Percentiles rank a stretch among this genome's conserved stretches.
Evolutionary conservation across 2,888 invertebrate species (phyloP).

Genomic region (Lasioglossum marginatum): DNA sequence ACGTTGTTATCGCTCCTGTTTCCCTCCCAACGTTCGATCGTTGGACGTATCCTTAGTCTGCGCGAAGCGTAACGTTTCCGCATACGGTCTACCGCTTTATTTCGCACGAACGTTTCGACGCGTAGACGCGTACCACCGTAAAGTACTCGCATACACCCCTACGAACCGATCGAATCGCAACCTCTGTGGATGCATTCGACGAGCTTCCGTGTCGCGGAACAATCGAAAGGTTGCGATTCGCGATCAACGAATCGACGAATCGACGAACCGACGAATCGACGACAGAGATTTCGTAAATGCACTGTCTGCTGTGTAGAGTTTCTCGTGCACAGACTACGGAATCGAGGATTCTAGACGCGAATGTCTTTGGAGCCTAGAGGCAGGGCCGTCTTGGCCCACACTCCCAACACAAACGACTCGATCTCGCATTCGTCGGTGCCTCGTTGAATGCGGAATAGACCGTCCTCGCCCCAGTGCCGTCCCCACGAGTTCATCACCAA

Average conservation of each 20-base stretch:
- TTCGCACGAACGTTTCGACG: neutral
- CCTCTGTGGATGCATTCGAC: neutral
- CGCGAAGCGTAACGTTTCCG: neutral
- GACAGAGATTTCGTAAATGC: constrained; percentile 76
- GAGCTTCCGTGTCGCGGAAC: neutral
- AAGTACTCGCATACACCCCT: neutral
- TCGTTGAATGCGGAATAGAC: constrained; percentile 94
- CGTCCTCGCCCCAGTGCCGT: constrained; percentile 94
- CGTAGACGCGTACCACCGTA: neutral
- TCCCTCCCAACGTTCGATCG: neutral
- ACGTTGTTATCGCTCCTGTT: neutral
- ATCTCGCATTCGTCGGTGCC: constrained; percentile 95
- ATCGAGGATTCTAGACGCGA: neutral
- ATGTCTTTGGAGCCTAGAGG: constrained; percentile 51
- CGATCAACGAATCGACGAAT: neutral
- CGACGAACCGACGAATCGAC: constrained; percentile 44
- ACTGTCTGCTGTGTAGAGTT: constrained; percentile 31
- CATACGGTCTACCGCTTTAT: constrained; percentile 33
- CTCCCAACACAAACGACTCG: constrained; percentile 94
- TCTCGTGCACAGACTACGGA: neutral
- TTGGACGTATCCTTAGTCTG: neutral
- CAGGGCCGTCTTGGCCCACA: constrained; percentile 88
- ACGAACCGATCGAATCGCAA: neutral
- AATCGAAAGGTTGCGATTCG: neutral
- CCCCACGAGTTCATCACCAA: constrained; percentile 98